A percentile compares a stretch with the other conserved stretches of the same genome.
These are phyloP conservation scores for Circaetus gallicus DNA, from an alignment of 2,113 vertebrate species.

Conservation along the genomic window DNA sequence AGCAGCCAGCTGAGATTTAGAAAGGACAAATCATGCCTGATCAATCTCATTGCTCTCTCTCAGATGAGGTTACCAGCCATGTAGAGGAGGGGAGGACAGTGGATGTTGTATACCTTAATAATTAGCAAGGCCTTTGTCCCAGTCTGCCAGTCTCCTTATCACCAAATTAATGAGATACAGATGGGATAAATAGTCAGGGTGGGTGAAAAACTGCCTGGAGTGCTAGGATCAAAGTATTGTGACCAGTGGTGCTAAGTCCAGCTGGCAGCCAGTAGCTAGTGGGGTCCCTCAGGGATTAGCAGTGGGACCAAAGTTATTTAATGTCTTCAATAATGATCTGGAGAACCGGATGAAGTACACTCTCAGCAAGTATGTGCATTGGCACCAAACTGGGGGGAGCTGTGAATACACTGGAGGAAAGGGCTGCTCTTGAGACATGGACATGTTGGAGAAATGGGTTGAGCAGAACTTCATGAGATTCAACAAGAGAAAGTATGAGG, in stretches of 20 bases:
- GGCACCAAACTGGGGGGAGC: accelerated
- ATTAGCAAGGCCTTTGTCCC: background rate
- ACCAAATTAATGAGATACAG: background rate
- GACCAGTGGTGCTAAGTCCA: background rate
- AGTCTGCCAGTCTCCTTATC: background rate
- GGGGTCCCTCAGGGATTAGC: background rate
- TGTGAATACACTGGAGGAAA: background rate
- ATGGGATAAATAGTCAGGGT: background rate
- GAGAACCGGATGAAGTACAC: background rate
- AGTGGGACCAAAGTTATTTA: background rate
- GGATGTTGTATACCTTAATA: background rate
- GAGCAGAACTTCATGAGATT: background rate
- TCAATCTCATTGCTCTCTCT: background rate
- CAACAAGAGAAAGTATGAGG: background rate
- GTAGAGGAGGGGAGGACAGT: background rate
- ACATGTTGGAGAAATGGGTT: background rate
- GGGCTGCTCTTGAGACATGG: background rate
- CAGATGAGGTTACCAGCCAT: background rate
- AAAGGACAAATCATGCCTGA: background rate
- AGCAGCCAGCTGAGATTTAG: background rate
- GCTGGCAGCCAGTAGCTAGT: background rate
- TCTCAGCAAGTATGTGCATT: background rate
- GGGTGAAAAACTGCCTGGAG: background rate
- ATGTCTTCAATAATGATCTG: background rate
- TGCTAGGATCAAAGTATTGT: background rate